Evolutionary conservation across 2,113 vertebrate genomes (phyloP), one percentile per base, ranked within the genome.

Genomic region (Ammospiza nelsoni): DNA sequence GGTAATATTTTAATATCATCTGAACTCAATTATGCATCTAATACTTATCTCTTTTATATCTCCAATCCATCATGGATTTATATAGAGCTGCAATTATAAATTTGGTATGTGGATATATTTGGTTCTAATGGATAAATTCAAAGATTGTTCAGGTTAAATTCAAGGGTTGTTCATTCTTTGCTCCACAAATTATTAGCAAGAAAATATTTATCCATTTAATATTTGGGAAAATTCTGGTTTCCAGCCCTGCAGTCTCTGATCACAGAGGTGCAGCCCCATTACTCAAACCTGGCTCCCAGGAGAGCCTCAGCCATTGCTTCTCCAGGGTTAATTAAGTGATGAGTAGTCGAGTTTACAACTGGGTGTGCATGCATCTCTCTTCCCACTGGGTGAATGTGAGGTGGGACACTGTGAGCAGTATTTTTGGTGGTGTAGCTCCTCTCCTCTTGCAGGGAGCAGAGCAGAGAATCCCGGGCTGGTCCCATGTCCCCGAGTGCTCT

Each of bases 281-380:
- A 6, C 22, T 31, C 59, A 2, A 62, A 19, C 51, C 39, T 29
- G n/a, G 17, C 71, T 48, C 72, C 80, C 55, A 2, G 3, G 3
- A 4, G 18, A 17, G 25, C 59, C 33, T 11, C 73, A 5, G 28
- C 18, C 31, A 3, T 7, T 4, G 58, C 79, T 37, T 6, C 62
- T 5, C 12, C 61, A 5, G 43, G 0, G 5, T 2, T 24, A 19
- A 41, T 48, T 6, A 41, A 67, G 9, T 0, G 33, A 5, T 2
- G 28, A 22, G 24, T 2, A 18, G 13, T 15, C 9, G 4, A 17
- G 48, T 83, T 83, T 63, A 3, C 35, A 9, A 0, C 41, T 11
- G 80, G 66, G 49, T 69, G 80, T 58, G 89, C 33, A 16, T 8
- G 19, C 84, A 14, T 12, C 49, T 10, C 20, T 28, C 20, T n/a